Percentiles rank a stretch among this genome's conserved stretches.
These are phyloP conservation scores for Tiphia femorata DNA, from an alignment of 2,888 invertebrate species.

Conservation along the genomic window DNA sequence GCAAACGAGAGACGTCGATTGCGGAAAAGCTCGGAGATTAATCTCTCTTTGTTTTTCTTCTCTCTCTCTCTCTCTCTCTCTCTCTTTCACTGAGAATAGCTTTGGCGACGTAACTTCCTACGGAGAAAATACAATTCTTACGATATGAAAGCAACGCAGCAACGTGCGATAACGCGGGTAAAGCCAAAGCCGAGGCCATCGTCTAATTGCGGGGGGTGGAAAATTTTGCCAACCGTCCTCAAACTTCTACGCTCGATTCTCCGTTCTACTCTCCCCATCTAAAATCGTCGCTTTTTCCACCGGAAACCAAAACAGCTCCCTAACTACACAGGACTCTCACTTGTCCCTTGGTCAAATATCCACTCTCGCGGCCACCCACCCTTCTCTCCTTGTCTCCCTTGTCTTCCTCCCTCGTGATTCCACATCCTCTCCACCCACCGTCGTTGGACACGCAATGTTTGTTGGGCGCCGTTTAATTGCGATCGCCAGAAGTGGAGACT, in stretches of 20 bases:
- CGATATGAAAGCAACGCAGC: neutral
- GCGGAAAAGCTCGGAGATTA: too few species aligned
- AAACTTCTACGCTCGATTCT: conserved; percentile 1
- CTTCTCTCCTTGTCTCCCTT: neutral
- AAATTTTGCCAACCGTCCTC: too few species aligned
- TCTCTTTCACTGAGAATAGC: too few species aligned
- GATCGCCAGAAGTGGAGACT: conserved; percentile 23
- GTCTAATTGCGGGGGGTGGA: too few species aligned
- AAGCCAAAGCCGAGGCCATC: too few species aligned
- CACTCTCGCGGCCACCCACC: conserved; percentile 8
- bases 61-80: too few species aligned
- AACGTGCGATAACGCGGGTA: neutral
- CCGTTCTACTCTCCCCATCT: neutral
- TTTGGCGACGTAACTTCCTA: too few species aligned
- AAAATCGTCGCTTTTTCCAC: conserved; percentile 8
- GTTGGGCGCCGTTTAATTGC: conserved; percentile 42
- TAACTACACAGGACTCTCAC: conserved; percentile 32
- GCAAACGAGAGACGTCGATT: too few species aligned
- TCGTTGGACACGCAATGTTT: conserved; percentile 28
- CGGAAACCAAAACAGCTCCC: conserved; percentile 23
- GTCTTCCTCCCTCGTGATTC: conserved; percentile 5
- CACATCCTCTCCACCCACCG: neutral
- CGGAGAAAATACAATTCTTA: too few species aligned
- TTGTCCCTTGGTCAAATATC: conserved; percentile 23
- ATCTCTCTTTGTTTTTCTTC: too few species aligned